phyloP scores from a whole-genome alignment of 2,797 vertebrate genomes.

The Harpagifer antarcticus region DNA sequence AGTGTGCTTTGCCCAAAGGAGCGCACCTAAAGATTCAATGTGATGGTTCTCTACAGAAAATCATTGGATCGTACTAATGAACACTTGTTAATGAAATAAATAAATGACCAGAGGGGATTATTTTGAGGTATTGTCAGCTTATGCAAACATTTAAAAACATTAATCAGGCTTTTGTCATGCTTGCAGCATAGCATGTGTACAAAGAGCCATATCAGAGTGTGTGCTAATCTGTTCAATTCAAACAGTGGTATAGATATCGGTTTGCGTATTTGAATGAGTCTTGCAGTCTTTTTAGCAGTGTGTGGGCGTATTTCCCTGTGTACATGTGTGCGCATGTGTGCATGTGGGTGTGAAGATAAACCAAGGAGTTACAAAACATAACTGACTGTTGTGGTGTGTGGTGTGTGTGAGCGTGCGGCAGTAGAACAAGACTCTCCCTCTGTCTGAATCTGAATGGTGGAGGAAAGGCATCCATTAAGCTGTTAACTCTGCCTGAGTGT shows the following conservation, averaged over 20 bases:
- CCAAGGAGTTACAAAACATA: conserved; percentile 43
- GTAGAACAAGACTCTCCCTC: conserved; percentile 26
- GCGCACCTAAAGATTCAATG: neutral
- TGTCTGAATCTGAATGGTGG: conserved; percentile 21
- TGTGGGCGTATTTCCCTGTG: conserved; percentile 18
- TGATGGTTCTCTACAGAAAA: neutral
- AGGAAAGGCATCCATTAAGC: conserved; percentile 55
- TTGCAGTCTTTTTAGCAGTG: conserved; percentile 25
- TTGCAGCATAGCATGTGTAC: conserved; percentile 27
- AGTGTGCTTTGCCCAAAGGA: neutral
- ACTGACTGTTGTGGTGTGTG: conserved; percentile 50
- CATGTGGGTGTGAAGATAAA: conserved; percentile 55
- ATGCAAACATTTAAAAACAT: conserved; percentile 17
- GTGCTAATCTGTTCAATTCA: conserved; percentile 42
- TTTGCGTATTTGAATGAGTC: conserved; percentile 45
- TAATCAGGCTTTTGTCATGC: conserved; percentile 43
- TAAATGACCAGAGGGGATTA: neutral
- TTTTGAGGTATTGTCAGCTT: conserved; percentile 20
- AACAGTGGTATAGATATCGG: conserved; percentile 24
- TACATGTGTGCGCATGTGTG: neutral
- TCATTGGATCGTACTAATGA: neutral
- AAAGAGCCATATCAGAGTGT: conserved; percentile 25
- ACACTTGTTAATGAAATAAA: conserved; percentile 20
- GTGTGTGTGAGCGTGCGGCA: neutral
- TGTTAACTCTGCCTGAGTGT: conserved; percentile 39